Percentiles rank a stretch among this genome's conserved stretches.
Conservation (phyloP, 2,797 vertebrate species). For the Dermochelys coriacea region DNA sequence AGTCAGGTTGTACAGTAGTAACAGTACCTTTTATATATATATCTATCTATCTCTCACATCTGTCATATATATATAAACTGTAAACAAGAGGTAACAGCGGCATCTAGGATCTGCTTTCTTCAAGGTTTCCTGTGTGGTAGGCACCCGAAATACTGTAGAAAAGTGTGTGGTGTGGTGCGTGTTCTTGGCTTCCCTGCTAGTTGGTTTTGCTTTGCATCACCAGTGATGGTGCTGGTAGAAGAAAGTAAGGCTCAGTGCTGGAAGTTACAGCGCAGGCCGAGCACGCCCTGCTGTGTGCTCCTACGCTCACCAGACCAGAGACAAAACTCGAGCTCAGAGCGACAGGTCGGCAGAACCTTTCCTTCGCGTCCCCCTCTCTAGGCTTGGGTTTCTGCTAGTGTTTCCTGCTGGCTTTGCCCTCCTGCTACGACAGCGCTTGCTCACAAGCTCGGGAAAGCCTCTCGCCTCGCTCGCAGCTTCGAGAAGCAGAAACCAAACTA, state of each 20-base stretch:
- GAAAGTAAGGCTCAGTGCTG: constrained; percentile 85
- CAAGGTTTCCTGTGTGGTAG: constrained; percentile 90
- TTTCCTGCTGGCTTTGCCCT: constrained; percentile 47
- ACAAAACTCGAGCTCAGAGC: constrained; percentile 37
- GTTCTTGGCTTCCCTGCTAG: constrained; percentile 74
- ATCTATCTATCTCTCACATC: constrained; percentile 83
- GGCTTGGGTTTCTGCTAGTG: neutral
- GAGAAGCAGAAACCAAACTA: constrained; percentile 84
- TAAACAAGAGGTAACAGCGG: constrained; percentile 97
- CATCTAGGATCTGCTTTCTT: constrained; percentile 90
- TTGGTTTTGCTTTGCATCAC: constrained; percentile 72
- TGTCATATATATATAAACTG: constrained; percentile 92
- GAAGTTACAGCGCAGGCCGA: constrained; percentile 71
- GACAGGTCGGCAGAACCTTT: neutral
- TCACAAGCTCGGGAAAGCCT: neutral
- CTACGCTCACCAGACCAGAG: constrained; percentile 75
- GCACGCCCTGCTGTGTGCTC: constrained; percentile 70
- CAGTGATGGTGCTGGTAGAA: constrained; percentile 80
- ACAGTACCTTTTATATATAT: constrained; percentile 94
- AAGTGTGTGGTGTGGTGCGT: constrained; percentile 80
- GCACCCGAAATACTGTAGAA: constrained; percentile 92
- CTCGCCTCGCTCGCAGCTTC: constrained; percentile 70
- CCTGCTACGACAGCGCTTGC: constrained; percentile 13
- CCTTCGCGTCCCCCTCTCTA: constrained; percentile 25
- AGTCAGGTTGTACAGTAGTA: constrained; percentile 98